These are phyloP conservation scores for Dolichallabes microphthalmus DNA, from an alignment of 2,113 vertebrate genomes.

Conservation along the genomic window DNA sequence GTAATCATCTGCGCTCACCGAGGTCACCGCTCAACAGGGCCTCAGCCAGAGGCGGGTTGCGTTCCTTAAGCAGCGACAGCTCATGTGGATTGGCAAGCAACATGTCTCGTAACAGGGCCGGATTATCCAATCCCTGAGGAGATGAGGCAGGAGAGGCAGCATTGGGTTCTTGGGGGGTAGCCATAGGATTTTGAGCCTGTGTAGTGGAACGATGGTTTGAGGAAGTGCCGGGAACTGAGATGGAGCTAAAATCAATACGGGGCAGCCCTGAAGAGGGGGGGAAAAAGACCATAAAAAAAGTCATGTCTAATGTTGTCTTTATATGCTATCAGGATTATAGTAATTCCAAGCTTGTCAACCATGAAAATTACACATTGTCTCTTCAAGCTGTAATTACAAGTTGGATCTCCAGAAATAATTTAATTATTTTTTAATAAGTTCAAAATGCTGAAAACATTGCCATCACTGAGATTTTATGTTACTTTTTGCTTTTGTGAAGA, in stretches of 20 bases:
- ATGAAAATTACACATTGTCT: neutral
- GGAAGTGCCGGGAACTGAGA: slow-evolving; percentile 88
- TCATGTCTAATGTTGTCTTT: neutral
- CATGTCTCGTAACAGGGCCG: slow-evolving; percentile 91
- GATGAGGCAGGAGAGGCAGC: slow-evolving; percentile 61
- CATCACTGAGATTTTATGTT: neutral
- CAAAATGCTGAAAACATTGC: neutral
- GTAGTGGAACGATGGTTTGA: slow-evolving; percentile 58
- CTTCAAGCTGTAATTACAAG: neutral
- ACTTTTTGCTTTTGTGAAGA: too few species aligned
- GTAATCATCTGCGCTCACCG: slow-evolving; percentile 71
- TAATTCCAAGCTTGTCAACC: neutral
- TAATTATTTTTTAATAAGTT: neutral
- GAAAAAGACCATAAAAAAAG: neutral
- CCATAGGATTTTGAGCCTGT: slow-evolving; percentile 54
- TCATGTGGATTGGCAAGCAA: slow-evolving; percentile 92
- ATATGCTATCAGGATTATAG: neutral
- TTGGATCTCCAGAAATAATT: neutral
- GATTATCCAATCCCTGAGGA: slow-evolving; percentile 91
- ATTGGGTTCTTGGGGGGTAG: slow-evolving; percentile 56
- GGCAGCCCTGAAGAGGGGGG: slow-evolving; percentile 81
- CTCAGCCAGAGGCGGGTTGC: slow-evolving; percentile 92
- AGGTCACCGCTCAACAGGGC: slow-evolving; percentile 95
- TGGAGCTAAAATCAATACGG: slow-evolving; percentile 95
- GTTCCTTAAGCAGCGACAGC: slow-evolving; percentile 93